Conservation (phyloP, 2,888 invertebrate genomes). For the Ditula angustiorana region DNA sequence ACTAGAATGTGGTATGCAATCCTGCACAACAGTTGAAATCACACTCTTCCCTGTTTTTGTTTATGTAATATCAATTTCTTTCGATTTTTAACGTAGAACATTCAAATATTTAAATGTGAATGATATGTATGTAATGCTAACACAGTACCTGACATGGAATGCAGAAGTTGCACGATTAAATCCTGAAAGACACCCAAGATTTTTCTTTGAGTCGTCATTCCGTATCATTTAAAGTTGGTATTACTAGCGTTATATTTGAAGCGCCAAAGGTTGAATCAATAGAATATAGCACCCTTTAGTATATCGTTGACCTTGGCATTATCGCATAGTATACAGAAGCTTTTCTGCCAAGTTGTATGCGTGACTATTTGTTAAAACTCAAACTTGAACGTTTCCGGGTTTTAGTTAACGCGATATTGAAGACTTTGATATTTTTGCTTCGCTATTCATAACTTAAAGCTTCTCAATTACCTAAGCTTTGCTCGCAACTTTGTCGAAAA, state of each 20-base stretch:
- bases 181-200: too few species aligned
- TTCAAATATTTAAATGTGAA: too few species aligned
- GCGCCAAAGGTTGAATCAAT: constrained; percentile 48
- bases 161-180: too few species aligned
- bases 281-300: constrained; percentile 33
- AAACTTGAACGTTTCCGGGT: background rate
- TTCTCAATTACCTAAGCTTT: background rate
- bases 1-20: too few species aligned
- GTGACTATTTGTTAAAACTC: background rate
- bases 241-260: constrained; percentile 14
- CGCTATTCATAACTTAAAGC: background rate
- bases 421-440: background rate
- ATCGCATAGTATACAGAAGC: constrained; percentile 49
- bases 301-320: constrained; percentile 61
- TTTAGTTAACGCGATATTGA: background rate
- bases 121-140: too few species aligned
- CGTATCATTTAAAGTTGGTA: too few species aligned
- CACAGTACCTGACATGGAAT: too few species aligned
- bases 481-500: background rate
- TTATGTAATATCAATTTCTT: too few species aligned
- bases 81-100: too few species aligned
- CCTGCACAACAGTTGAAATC: too few species aligned
- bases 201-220: too few species aligned
- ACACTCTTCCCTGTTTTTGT: too few species aligned
- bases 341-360: background rate